Percentiles rank a stretch among this genome's conserved stretches.
phyloP scores from a whole-genome alignment of 2,113 vertebrate genomes.

The Megatriorchis doriae region DNA sequence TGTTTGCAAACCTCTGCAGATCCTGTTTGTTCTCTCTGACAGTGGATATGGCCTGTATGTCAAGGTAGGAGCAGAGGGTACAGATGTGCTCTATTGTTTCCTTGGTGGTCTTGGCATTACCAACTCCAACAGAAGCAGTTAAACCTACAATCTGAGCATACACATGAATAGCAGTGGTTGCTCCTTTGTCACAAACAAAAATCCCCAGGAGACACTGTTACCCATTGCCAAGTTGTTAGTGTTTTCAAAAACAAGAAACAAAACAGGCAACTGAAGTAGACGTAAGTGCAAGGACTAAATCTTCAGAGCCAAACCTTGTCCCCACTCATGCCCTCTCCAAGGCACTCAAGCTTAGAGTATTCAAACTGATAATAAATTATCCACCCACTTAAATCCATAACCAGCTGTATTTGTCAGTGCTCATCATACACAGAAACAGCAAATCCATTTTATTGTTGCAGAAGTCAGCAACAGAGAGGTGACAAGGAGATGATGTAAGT shows the following conservation, averaged over 20 bases:
- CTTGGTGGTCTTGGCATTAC: slow-evolving; percentile 39
- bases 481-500: background rate
- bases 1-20: slow-evolving; percentile 61
- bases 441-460: background rate
- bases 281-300: background rate
- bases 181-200: background rate
- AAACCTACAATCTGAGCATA: slow-evolving; percentile 76
- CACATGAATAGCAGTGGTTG: background rate
- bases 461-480: background rate
- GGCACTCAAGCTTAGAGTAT: background rate
- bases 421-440: background rate
- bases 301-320: background rate
- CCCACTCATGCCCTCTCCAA: background rate
- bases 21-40: slow-evolving; percentile 71
- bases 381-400: background rate
- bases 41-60: slow-evolving; percentile 72
- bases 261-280: background rate
- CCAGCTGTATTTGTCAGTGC: background rate
- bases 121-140: slow-evolving; percentile 79
- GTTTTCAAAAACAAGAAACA: background rate
- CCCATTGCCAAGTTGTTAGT: background rate
- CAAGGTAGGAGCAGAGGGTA: slow-evolving; percentile 76
- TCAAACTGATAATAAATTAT: background rate
- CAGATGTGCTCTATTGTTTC: slow-evolving; percentile 71
- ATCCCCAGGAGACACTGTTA: background rate